phyloP scores from a whole-genome alignment of 2,888 invertebrate genomes.

The Fragum whitleyi region DNA sequence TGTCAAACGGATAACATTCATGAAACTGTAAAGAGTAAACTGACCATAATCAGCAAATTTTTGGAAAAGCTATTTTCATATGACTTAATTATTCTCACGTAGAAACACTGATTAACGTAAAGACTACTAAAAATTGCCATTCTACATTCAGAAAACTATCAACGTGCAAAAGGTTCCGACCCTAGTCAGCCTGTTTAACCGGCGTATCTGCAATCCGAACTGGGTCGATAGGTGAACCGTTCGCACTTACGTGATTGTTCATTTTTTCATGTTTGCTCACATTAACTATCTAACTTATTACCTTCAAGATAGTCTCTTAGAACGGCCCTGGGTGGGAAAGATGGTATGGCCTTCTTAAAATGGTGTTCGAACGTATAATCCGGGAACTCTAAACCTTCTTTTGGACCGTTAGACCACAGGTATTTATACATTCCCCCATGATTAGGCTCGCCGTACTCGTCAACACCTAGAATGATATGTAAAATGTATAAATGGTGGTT shows the following conservation, averaged over 20 bases:
- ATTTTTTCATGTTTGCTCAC: background rate
- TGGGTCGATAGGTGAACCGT: background rate
- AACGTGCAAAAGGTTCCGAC: too few relatives aligned
- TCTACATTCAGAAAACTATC: too few relatives aligned
- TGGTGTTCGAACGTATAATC: constrained; percentile 63
- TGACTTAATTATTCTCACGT: too few relatives aligned
- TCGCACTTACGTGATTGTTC: background rate
- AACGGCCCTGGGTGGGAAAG: constrained; percentile 55
- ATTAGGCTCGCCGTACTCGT: constrained; percentile 54
- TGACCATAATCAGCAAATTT: too few relatives aligned
- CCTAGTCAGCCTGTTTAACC: background rate
- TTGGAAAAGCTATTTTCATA: too few relatives aligned
- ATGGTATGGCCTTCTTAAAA: constrained; percentile 56
- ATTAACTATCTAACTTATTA: background rate
- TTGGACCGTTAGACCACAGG: constrained; percentile 60
- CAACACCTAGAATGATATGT: constrained; percentile 41
- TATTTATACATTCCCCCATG: constrained; percentile 56
- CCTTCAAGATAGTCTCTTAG: constrained; percentile 58
- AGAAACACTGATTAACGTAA: too few relatives aligned
- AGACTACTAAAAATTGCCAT: too few relatives aligned
- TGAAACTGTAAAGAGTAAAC: too few relatives aligned
- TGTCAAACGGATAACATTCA: too few relatives aligned
- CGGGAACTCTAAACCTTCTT: constrained; percentile 59
- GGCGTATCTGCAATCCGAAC: too few relatives aligned
- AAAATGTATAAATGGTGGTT: too few relatives aligned